A percentile compares a stretch with the other conserved stretches of the same genome.
phyloP scores from a whole-genome alignment of 2,113 vertebrate genomes.

The Gambusia holbrooki region DNA sequence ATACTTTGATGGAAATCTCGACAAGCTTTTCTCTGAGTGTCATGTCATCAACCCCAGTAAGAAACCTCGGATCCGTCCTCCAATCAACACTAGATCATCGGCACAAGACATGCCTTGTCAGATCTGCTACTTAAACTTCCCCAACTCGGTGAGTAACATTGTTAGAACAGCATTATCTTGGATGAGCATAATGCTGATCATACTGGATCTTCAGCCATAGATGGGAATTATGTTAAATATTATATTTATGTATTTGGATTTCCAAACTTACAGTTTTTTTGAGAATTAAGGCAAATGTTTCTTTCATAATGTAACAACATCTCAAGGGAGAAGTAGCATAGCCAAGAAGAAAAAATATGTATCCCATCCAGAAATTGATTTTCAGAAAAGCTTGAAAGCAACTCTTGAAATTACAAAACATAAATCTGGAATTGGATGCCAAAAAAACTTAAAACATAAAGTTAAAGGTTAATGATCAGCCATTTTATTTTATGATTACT shows the following conservation, averaged over 20 bases:
- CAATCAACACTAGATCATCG: constrained; percentile 98
- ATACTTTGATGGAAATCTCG: constrained; percentile 99
- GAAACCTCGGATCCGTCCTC: constrained; percentile 95
- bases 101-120: constrained; percentile 99
- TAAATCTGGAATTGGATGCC: background rate
- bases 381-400: background rate
- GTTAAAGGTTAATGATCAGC: background rate
- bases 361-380: background rate
- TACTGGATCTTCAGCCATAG: background rate
- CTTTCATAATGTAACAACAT: background rate
- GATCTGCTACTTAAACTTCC: constrained; percentile 99
- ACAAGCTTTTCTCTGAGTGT: constrained; percentile 99
- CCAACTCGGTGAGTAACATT: constrained; percentile 91
- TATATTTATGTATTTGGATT: background rate
- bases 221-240: background rate
- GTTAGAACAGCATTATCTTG: background rate
- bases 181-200: no score
- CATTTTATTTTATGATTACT: background rate
- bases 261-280: background rate
- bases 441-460: background rate
- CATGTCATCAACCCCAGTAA: constrained; percentile 99
- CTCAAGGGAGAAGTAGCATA: no score
- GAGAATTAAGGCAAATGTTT: background rate
- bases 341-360: background rate
- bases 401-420: background rate